phyloP scores from a whole-genome alignment of 2,797 vertebrate genomes.

The Pitangus sulphuratus region DNA sequence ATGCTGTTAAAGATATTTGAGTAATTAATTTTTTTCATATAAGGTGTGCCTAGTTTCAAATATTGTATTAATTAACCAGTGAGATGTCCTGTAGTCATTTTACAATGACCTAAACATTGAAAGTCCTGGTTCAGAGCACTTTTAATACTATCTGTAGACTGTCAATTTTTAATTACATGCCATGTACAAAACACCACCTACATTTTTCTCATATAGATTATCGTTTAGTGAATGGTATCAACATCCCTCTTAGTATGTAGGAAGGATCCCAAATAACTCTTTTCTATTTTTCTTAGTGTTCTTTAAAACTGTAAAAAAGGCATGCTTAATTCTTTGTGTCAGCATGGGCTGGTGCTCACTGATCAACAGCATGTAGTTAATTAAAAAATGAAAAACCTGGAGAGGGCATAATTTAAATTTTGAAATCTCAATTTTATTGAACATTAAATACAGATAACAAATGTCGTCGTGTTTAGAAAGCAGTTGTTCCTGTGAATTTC shows the following conservation, averaged over 20 bases:
- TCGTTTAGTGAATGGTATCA: not conserved
- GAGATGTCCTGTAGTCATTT: not conserved
- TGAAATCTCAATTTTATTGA: not conserved
- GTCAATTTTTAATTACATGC: not conserved
- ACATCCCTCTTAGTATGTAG: not conserved
- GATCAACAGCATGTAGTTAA: conserved; percentile 21
- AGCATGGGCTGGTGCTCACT: not conserved
- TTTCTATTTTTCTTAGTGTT: not conserved
- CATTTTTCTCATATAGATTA: not conserved
- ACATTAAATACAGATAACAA: not conserved
- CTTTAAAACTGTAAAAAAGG: not conserved
- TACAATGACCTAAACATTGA: not conserved
- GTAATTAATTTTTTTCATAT: conserved; percentile 20
- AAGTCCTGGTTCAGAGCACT: not conserved
- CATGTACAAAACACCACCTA: not conserved
- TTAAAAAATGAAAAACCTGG: not conserved
- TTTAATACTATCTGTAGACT: not conserved
- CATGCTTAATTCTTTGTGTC: not conserved
- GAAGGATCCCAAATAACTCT: not conserved
- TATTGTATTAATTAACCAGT: not conserved
- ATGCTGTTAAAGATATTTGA: conserved; percentile 6
- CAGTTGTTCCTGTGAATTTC: not conserved
- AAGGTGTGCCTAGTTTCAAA: not conserved
- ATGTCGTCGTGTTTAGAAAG: not conserved
- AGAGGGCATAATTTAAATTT: conserved; percentile 11